phyloP scores from a whole-genome alignment of 2,797 vertebrate species.

The Sebastes oblongus region DNA sequence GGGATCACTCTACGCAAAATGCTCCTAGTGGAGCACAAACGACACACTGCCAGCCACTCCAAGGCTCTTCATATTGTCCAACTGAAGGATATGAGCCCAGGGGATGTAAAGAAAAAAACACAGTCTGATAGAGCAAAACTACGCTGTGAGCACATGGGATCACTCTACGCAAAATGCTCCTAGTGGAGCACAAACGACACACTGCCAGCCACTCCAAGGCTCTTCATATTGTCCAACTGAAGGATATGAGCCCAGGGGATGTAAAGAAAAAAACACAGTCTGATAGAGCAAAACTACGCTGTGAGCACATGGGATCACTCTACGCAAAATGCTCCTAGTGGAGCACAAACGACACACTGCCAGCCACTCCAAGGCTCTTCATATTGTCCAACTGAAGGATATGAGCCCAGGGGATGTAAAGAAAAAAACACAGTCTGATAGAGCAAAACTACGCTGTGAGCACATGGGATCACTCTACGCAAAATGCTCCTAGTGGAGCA shows the following conservation, averaged over 20 bases:
- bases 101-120: neutral
- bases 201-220: neutral
- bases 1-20: conserved; percentile 1
- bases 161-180: neutral
- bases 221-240: neutral
- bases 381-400: neutral
- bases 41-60: neutral
- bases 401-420: neutral
- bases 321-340: neutral
- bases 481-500: neutral
- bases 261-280: neutral
- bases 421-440: neutral
- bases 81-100: neutral
- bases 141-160: neutral
- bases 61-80: neutral
- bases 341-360: neutral
- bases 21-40: neutral
- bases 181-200: neutral
- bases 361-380: neutral
- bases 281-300: neutral
- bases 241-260: neutral
- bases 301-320: neutral
- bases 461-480: neutral
- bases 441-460: neutral
- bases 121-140: neutral